Base-by-base conservation (phyloP, 2,113 vertebrate genomes). In the Triplophysa siluroides region DNA sequence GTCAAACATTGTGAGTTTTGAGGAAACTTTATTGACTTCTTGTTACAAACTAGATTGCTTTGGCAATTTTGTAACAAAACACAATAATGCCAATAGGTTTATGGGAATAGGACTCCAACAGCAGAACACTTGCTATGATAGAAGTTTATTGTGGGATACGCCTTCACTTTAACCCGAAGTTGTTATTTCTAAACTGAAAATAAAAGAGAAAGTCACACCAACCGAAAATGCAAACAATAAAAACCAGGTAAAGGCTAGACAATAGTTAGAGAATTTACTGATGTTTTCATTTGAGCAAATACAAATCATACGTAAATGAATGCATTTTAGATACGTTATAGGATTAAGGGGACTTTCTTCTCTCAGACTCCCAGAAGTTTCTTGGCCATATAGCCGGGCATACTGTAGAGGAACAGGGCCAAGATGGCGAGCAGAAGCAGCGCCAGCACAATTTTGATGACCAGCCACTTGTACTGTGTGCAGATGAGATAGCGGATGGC, bases 321-420 rank as follows among this genome's bases (percentile, higher is more conserved):
- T 1, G 13, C 71, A 45, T 74, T 74, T 61, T 14, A 61, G 18
- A 61, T 13, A 3, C 8, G 3, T 50, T 50, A 14, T 9, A 66
- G 33, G 58, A 47, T 41, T 52, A 63, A 81, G 19, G 19, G 65
- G 58, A 47, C 43, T 63, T 14, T 78, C 54, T 61, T 45, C 76
- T 60, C 70, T 94, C 88, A 94, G 81, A 90, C 96, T 24, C 95
- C 95, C 21, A 98, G 87, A 76, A 96, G 93, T 87, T 97, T 98
- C 92, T 98, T 97, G 88, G 96, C 96, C 95, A 95, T n/a, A n/a
- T 97, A 98, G 80, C 94, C 95, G 0, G 95, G 96, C 89, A 96
- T 95, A 93, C 92, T 97, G 92, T 96, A 97, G 87, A 98, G 92
- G 91, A 96, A 98, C 83, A 98, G 93, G 29, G 86, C 95, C 3